Base-by-base conservation (phyloP, 2,113 vertebrate species). In the Vireo altiloquus region DNA sequence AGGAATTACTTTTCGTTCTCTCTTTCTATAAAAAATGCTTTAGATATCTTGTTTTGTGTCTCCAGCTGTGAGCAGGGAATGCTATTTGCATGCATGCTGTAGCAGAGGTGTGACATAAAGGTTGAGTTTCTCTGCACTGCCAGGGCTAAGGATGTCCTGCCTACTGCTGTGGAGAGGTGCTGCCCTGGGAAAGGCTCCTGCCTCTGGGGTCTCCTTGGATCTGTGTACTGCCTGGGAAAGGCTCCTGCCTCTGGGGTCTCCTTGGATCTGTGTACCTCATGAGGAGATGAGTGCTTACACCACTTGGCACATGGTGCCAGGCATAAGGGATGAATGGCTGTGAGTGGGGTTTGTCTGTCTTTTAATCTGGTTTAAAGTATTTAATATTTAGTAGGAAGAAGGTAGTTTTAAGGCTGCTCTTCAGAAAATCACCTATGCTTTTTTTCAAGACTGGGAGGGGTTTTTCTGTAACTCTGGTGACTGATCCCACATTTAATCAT, bases 201-300 rank as follows among this genome's bases (percentile, higher is more conserved):
- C 4, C 42, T 47, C 40, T 28, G 24, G 17, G 25, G n/a, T 0
- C 3, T 25, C 7, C 21, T 33, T 23, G 15, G 2, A 4, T 22
- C 4, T 5, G 7, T 11, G 47, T 52, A 42, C 23, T n/a, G n/a
- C 20, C 22, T 28, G 30, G 31, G 25, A 52, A 63, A 46, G 30
- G 30, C 11, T 61, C 27, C 30, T 66, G 25, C 4, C 42, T 47
- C 40, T 28, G 24, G 17, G 25, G n/a, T 0, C 3, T 25, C 7
- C 21, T 33, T 23, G 15, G 2, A 4, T 22, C 4, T 5, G 7
- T 11, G 47, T 52, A 42, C 23, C 23, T 42, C 35, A 30, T 14
- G 17, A 30, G 8, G 20, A 47, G 31, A 63, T 3, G 8, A 20
- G 64, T 39, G 17, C 15, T 37, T 44, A 7, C 0, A 0, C 14